phyloP scores from a whole-genome alignment of 2,888 invertebrate genomes.

The Plemyria rubiginata region DNA sequence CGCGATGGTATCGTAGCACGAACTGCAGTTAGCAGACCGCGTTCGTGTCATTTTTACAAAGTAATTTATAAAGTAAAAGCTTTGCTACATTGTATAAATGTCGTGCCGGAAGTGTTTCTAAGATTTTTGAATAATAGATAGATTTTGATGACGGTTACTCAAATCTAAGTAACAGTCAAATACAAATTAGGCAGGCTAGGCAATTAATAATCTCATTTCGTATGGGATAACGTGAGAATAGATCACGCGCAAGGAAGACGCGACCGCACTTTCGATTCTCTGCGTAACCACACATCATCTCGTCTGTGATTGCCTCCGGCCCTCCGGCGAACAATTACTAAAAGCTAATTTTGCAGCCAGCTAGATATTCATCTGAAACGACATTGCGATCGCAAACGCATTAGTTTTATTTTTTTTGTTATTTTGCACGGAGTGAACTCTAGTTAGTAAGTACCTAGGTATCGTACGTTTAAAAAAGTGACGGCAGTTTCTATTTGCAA shows the following conservation, averaged over 20 bases:
- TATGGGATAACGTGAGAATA: conserved; percentile 48
- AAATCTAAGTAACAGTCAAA: background rate
- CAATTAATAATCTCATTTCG: conserved; percentile 33
- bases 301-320: conserved; percentile 40
- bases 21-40: conserved; percentile 38
- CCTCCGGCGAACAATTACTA: conserved; percentile 20
- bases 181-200: conserved; percentile 1
- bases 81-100: conserved; percentile 27
- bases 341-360: conserved; percentile 22
- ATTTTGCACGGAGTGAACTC: conserved; percentile 7
- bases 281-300: conserved; percentile 41
- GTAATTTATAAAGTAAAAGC: conserved; percentile 26
- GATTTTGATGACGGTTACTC: conserved; percentile 19
- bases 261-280: conserved; percentile 67
- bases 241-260: conserved; percentile 54
- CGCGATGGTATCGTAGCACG: conserved; percentile 50
- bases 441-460: background rate
- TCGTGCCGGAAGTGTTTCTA: conserved; percentile 31
- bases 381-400: conserved; percentile 16
- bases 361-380: conserved; percentile 19
- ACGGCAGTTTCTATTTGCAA: conserved; percentile 19
- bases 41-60: conserved; percentile 31
- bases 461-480: conserved; percentile 13
- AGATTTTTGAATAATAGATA: conserved; percentile 17
- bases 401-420: conserved; percentile 15